A percentile compares a stretch with the other conserved stretches of the same genome.
These are phyloP conservation scores for Coelopa pilipes DNA, from an alignment of 2,888 invertebrate genomes.

Conservation along the genomic window DNA sequence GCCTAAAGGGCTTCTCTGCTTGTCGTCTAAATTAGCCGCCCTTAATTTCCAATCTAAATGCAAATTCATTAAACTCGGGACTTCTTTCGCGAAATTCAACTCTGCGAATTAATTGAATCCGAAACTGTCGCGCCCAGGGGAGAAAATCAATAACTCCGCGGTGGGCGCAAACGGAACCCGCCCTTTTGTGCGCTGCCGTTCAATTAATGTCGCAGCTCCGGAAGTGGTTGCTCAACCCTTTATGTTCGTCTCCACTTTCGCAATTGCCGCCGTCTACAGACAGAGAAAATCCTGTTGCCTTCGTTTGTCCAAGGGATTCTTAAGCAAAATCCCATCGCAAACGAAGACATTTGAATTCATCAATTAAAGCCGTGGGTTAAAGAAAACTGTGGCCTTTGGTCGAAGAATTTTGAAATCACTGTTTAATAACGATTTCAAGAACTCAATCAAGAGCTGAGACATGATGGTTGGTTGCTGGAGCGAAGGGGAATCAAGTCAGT, in stretches of 20 bases:
- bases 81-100: background rate
- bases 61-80: conserved; percentile 22
- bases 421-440: too few relatives aligned
- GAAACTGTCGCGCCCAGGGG: background rate
- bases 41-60: conserved; percentile 33
- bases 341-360: too few relatives aligned
- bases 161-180: conserved; percentile 2
- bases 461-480: too few relatives aligned
- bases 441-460: too few relatives aligned
- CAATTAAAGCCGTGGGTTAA: too few relatives aligned
- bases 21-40: background rate
- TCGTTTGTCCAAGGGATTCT: background rate
- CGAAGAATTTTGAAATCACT: too few relatives aligned
- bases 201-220: conserved; percentile 20
- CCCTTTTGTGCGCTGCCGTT: background rate
- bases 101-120: conserved; percentile 25
- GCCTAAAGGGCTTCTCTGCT: background rate
- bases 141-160: conserved; percentile 3
- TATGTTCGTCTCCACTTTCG: background rate
- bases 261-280: background rate
- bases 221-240: conserved; percentile 15
- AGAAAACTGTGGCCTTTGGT: too few relatives aligned
- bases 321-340: too few relatives aligned
- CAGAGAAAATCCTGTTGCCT: background rate
- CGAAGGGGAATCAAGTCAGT: too few relatives aligned